A percentile compares a stretch with the other conserved stretches of the same genome.
Evolutionary conservation across 2,797 vertebrate species (phyloP).

Genomic region (Pipistrellus pipistrellus): DNA sequence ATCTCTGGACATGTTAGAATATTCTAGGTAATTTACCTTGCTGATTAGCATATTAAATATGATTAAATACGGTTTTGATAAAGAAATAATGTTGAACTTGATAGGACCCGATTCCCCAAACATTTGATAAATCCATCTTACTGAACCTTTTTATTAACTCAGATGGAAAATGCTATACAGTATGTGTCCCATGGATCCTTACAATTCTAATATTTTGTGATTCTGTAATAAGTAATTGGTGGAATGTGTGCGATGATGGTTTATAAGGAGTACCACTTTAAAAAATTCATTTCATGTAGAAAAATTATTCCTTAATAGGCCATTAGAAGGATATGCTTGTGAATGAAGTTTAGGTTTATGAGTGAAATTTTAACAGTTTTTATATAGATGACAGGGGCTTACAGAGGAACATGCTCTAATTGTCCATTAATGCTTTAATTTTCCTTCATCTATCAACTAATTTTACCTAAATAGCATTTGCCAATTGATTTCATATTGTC

Average conservation of each 20-base stretch:
- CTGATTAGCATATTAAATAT: background rate
- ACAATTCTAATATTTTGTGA: background rate
- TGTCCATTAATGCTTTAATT: background rate
- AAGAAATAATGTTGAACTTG: slow-evolving; percentile 1
- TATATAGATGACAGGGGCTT: background rate
- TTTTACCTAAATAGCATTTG: background rate
- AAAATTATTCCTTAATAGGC: slow-evolving; percentile 10
- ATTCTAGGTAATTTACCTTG: background rate
- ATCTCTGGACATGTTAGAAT: background rate
- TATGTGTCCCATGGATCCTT: background rate
- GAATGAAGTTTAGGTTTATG: background rate
- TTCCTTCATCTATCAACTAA: slow-evolving; percentile 11
- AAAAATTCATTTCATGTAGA: slow-evolving; percentile 15
- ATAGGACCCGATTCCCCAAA: background rate
- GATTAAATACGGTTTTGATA: background rate
- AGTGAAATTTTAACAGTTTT: slow-evolving; percentile 6
- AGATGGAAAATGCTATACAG: background rate
- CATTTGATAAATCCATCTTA: background rate
- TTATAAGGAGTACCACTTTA: background rate
- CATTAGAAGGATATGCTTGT: background rate
- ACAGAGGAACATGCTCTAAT: background rate
- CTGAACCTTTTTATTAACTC: background rate
- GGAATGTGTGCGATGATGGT: background rate
- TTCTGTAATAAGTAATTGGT: background rate
- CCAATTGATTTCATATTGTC: background rate